These are phyloP conservation scores for Scaptodrosophila latifasciaeformis DNA, from an alignment of 2,888 invertebrate species.

Conservation along the genomic window DNA sequence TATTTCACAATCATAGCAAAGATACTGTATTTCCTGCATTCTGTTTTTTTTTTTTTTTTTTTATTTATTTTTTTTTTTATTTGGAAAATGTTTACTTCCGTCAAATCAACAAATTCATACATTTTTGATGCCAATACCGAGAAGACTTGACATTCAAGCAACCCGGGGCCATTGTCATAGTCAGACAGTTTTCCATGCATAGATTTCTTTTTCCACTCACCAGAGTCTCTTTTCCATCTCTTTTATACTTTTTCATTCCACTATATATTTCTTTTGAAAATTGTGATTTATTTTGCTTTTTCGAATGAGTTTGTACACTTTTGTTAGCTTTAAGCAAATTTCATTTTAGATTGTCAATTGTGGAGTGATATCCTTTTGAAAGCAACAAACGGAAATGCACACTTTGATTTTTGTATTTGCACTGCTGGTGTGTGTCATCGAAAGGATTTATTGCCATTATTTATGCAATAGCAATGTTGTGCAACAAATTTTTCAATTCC, in stretches of 20 bases:
- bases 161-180: too few species aligned
- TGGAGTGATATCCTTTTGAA: slow-evolving; percentile 42
- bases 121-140: slow-evolving; percentile 51
- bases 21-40: too few species aligned
- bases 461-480: slow-evolving; percentile 43
- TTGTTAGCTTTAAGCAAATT: slow-evolving; percentile 33
- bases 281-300: not conserved
- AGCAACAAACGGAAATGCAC: slow-evolving; percentile 49
- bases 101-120: slow-evolving; percentile 62
- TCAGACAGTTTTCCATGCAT: too few species aligned
- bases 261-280: too few species aligned
- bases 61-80: too few species aligned
- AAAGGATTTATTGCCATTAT: slow-evolving; percentile 40
- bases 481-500: too few species aligned
- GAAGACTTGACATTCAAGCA: too few species aligned
- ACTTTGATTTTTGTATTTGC: slow-evolving; percentile 24
- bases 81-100: slow-evolving; percentile 60
- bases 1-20: too few species aligned
- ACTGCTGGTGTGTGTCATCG: slow-evolving; percentile 26
- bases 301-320: slow-evolving; percentile 18
- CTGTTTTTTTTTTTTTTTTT: too few species aligned
- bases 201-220: too few species aligned
- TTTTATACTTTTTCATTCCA: too few species aligned
- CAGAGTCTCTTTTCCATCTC: too few species aligned
- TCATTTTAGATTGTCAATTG: slow-evolving; percentile 51